phyloP scores from a whole-genome alignment of 2,888 invertebrate species.

The Ectemnius continuus region DNA sequence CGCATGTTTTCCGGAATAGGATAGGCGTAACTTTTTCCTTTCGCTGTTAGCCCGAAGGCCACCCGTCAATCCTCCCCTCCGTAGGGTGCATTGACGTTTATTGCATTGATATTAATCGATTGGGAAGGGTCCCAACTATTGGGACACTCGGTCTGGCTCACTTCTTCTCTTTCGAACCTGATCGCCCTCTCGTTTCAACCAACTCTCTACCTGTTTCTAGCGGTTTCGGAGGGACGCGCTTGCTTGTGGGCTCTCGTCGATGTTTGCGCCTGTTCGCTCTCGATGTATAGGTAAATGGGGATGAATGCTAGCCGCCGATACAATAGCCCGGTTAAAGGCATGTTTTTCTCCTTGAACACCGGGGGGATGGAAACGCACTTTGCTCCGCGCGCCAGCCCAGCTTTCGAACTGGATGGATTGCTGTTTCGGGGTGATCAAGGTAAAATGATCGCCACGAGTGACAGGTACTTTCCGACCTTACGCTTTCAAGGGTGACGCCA shows the following conservation, averaged over 20 bases:
- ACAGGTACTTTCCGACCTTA: too few relatives aligned
- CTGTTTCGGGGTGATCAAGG: too few relatives aligned
- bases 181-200: conserved; percentile 3
- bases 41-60: conserved; percentile 34
- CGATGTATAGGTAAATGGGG: conserved; percentile 28
- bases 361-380: conserved; percentile 23
- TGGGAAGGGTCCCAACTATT: conserved; percentile 55
- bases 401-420: too few relatives aligned
- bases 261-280: conserved; percentile 39
- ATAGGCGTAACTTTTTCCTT: conserved; percentile 63
- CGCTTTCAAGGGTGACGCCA: too few relatives aligned
- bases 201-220: conserved; percentile 23
- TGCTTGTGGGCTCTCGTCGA: conserved; percentile 29
- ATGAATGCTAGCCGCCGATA: conserved; percentile 34
- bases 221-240: conserved; percentile 11
- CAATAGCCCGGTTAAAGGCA: conserved; percentile 41
- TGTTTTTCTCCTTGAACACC: conserved; percentile 40
- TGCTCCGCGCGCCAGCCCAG: not conserved
- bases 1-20: conserved; percentile 61
- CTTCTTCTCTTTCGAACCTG: conserved; percentile 1
- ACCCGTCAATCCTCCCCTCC: conserved; percentile 47
- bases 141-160: conserved; percentile 24
- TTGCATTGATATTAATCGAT: conserved; percentile 77
- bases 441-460: too few relatives aligned
- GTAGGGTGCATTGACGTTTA: conserved; percentile 67